Evolutionary conservation across 2,888 invertebrate genomes (phyloP), one percentile per base, ranked within the genome.

Genomic region (Mythimna vitellina): DNA sequence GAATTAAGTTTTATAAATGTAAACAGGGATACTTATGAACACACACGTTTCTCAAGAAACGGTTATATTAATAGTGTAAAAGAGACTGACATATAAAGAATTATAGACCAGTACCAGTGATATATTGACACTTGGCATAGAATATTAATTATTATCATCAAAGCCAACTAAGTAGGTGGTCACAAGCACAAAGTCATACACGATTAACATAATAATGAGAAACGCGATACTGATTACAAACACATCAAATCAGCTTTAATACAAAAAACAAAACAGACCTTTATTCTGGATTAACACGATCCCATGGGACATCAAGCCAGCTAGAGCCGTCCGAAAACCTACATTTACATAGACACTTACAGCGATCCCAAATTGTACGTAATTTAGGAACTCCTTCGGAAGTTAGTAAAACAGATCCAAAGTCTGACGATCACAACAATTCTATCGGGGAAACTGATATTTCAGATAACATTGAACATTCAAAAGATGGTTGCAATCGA

Each of bases 331-430:
- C 78, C 73, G 64, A 83, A 84, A 76, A 76, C 70, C 76, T 80
- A 80, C 77, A 75, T 86, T 77, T 82, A 77, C 75, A 84, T 79
- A 76, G 70, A 66, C 70, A 70, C 73, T 69, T 69, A 71, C 74
- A 64, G 78, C 69, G 75, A 70, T 71, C 80, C 82, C 57, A 75
- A 83, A 85, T 76, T 76, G 72, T 83, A 74, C 60, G 68, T 76
- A 68, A 74, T 74, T 74, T 74, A 76, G 67, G 65, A 80, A 74
- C 65, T 82, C 62, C 71, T 65, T 54, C 53, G 9, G 46, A 70
- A 76, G 64, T 80, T 54, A 20, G 32, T 72, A 73, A 61, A 64
- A 66, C 56, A 10, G 20, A 51, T 51, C 17, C 10, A 4, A 58
- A 81, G 42, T 65, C 65, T 56, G 51, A 60, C 58, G n/a, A 65